phyloP scores from a whole-genome alignment of 1,140 invertebrate species.

The Chionoecetes opilio region DNA sequence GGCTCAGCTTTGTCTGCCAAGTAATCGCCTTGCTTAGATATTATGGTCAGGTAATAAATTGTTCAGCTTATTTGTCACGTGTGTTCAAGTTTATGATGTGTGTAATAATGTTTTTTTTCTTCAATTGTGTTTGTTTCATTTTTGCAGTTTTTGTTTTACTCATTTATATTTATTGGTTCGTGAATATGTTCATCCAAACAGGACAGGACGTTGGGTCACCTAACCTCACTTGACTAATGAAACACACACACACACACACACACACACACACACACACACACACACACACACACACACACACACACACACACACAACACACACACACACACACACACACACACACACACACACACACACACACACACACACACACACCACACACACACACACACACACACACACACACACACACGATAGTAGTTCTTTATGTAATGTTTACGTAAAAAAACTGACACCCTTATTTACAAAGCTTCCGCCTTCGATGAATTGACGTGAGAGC shows the following conservation, averaged over 20 bases:
- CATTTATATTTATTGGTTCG: neutral
- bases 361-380: conserved; percentile 1
- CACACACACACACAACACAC: conserved; percentile 54
- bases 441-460: neutral
- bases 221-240: neutral
- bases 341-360: conserved; percentile 24
- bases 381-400: conserved; percentile 31
- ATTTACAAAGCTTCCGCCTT: neutral
- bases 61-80: neutral
- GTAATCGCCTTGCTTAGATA: neutral
- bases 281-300: conserved; percentile 43
- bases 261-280: neutral
- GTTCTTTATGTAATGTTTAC: neutral
- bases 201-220: neutral
- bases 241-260: neutral
- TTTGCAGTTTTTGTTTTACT: neutral
- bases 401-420: neutral
- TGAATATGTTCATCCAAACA: neutral
- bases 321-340: conserved; percentile 31
- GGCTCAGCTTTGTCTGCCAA: neutral
- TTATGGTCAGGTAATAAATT: neutral
- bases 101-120: conserved; percentile 58
- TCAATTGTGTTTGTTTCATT: conserved; percentile 38
- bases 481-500: neutral
- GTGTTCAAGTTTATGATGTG: neutral